Conservation (phyloP, 2,888 invertebrate species). For the Drosophila quinaria region DNA sequence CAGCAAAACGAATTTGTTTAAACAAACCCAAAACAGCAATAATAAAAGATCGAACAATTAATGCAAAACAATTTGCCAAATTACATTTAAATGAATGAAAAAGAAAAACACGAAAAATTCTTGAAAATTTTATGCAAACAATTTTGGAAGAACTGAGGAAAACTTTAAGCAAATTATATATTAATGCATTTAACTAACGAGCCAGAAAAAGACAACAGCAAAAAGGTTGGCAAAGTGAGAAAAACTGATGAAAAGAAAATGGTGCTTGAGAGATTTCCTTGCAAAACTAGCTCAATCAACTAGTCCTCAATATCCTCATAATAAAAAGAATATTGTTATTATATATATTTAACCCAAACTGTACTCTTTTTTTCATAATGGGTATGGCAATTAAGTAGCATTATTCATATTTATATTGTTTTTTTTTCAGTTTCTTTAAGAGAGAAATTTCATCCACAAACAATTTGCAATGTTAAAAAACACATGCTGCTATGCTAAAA, state of each 20-base stretch:
- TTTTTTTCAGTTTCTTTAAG: slow-evolving; percentile 4
- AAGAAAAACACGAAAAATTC: slow-evolving; percentile 7
- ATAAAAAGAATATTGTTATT: slow-evolving; percentile 31
- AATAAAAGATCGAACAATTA: slow-evolving; percentile 48
- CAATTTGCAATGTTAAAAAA: slow-evolving; percentile 44
- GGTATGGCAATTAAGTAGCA: not conserved
- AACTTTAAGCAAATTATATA: slow-evolving; percentile 30
- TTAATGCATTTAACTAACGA: slow-evolving; percentile 37
- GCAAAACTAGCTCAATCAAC: slow-evolving; percentile 39
- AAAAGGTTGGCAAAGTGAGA: slow-evolving; percentile 4
- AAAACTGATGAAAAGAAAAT: slow-evolving; percentile 38
- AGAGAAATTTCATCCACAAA: slow-evolving; percentile 8
- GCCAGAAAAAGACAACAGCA: slow-evolving; percentile 13
- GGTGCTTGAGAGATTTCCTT: slow-evolving; percentile 71
- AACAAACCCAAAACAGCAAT: slow-evolving; percentile 54
- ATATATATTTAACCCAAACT: slow-evolving; percentile 12
- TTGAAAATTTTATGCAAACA: slow-evolving; percentile 19
- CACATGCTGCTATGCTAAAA: slow-evolving; percentile 47
- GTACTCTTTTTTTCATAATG: not conserved
- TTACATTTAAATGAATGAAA: slow-evolving; percentile 40
- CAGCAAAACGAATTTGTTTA: slow-evolving; percentile 74
- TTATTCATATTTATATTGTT: slow-evolving; percentile 17
- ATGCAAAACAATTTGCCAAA: slow-evolving; percentile 67
- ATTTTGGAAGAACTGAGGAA: slow-evolving; percentile 1
- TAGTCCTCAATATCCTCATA: slow-evolving; percentile 17